These are phyloP conservation scores for Menidia menidia DNA, from an alignment of 2,797 vertebrate species.

Conservation along the genomic window DNA sequence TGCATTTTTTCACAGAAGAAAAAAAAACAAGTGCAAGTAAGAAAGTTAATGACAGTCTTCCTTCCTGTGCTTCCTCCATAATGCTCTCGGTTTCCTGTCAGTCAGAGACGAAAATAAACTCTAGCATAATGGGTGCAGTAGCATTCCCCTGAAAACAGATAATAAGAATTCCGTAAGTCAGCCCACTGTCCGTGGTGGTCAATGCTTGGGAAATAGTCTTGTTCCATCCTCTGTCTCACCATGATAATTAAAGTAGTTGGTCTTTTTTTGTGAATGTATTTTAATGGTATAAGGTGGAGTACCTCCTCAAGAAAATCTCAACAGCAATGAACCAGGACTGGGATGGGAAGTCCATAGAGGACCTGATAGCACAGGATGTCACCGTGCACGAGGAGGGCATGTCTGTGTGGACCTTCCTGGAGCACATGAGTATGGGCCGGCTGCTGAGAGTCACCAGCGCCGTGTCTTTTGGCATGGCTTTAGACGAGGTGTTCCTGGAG, in stretches of 20 bases:
- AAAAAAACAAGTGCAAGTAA: constrained; percentile 48
- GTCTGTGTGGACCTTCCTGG: constrained; percentile 83
- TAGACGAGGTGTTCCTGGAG: constrained; percentile 85
- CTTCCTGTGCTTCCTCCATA: constrained; percentile 70
- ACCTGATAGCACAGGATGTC: constrained; percentile 71
- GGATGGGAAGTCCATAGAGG: constrained; percentile 79
- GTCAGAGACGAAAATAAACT: constrained; percentile 56
- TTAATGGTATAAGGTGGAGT: constrained; percentile 78
- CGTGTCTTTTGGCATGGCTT: constrained; percentile 82
- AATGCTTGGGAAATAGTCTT: neutral
- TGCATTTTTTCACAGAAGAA: constrained; percentile 32
- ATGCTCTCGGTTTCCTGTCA: constrained; percentile 70
- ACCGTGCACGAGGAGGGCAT: constrained; percentile 71
- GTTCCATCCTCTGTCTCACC: fast-evolving
- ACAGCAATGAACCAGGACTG: constrained; percentile 83
- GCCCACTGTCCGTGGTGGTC: neutral
- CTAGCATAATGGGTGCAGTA: constrained; percentile 29
- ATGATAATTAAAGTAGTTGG: neutral
- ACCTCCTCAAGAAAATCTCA: constrained; percentile 85
- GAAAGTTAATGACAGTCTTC: constrained; percentile 69
- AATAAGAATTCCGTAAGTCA: neutral
- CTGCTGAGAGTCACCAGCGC: constrained; percentile 74
- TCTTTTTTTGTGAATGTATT: neutral
- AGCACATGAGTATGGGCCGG: constrained; percentile 70
- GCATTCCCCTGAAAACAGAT: neutral